Evolutionary conservation across 2,113 vertebrate species (phyloP).

Genomic region (Oreochromis niloticus): DNA sequence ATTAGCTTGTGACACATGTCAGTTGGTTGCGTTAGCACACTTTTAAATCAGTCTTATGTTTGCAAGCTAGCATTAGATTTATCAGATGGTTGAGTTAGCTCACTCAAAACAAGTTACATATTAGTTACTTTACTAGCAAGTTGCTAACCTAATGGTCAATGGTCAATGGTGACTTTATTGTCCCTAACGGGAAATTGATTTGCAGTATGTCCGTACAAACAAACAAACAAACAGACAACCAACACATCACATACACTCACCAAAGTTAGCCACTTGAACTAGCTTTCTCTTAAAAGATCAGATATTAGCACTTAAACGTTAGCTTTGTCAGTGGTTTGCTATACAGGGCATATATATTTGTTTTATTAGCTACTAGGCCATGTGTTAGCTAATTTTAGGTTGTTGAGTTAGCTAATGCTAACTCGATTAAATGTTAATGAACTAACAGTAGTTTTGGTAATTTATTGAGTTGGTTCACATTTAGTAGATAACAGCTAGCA

Average conservation of each 20-base stretch:
- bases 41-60: not conserved
- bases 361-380: not conserved
- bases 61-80: not conserved
- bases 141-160: not conserved
- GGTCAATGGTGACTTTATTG: too few species aligned
- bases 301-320: not conserved
- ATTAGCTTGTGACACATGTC: not conserved
- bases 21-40: not conserved
- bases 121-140: not conserved
- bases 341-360: not conserved
- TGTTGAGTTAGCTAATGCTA: not conserved
- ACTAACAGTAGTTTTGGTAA: not conserved
- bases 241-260: too few species aligned
- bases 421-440: not conserved
- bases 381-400: not conserved
- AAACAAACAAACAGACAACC: too few species aligned
- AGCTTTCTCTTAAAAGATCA: not conserved
- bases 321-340: not conserved
- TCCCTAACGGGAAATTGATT: too few species aligned
- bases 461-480: not conserved
- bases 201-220: too few species aligned
- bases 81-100: accelerated
- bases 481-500: not conserved
- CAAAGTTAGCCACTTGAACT: not conserved
- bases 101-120: not conserved